These are phyloP conservation scores for Apteryx mantelli DNA, from an alignment of 2,113 vertebrate species.

Conservation along the genomic window DNA sequence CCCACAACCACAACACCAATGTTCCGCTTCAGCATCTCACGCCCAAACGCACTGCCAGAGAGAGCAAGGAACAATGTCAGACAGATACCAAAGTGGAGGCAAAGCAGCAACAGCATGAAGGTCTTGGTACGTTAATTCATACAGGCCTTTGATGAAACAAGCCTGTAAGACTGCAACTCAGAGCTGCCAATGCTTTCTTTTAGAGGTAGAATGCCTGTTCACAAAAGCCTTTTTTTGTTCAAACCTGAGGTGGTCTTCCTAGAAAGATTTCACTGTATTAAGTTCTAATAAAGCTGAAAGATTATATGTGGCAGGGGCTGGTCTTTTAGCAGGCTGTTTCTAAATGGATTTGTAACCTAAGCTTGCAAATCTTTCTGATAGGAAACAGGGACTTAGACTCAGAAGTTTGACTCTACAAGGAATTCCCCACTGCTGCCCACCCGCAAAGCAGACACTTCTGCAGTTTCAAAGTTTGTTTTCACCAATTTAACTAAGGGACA, in stretches of 20 bases:
- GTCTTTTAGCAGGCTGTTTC: slow-evolving; percentile 24
- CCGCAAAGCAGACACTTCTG: neutral
- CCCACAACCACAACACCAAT: slow-evolving; percentile 95
- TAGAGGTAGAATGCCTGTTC: neutral
- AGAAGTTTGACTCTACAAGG: neutral
- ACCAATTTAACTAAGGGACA: neutral
- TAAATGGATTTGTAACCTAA: slow-evolving; percentile 38
- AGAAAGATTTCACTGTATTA: slow-evolving; percentile 39
- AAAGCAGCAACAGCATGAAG: neutral
- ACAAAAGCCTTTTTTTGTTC: slow-evolving; percentile 36
- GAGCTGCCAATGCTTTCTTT: neutral
- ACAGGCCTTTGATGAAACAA: neutral
- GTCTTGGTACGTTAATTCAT: neutral
- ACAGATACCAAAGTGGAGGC: neutral
- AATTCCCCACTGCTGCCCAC: neutral
- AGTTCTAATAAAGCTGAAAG: slow-evolving; percentile 49
- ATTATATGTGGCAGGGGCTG: neutral
- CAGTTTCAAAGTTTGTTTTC: neutral
- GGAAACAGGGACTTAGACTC: slow-evolving; percentile 7
- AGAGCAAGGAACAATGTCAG: neutral
- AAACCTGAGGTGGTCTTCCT: neutral
- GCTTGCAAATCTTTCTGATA: slow-evolving; percentile 1
- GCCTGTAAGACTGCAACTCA: neutral
- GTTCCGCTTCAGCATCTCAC: slow-evolving; percentile 96
- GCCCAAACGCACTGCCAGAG: slow-evolving; percentile 88